Percentiles rank a stretch among this genome's conserved stretches.
phyloP scores from a whole-genome alignment of 2,888 invertebrate species.

The Leptopilina myrica region DNA sequence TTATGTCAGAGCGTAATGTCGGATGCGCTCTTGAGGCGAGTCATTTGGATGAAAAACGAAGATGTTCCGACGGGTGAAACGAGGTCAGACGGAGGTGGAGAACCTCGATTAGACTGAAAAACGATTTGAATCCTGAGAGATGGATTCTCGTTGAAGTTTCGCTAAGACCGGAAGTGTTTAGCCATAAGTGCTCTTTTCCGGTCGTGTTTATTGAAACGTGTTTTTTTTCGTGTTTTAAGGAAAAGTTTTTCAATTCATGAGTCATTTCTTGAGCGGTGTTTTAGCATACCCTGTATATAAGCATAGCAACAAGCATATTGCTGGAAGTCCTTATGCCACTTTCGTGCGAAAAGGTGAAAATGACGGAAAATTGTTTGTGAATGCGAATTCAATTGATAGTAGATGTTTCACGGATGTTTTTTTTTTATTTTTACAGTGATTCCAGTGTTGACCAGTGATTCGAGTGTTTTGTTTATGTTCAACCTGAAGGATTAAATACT shows the following conservation, averaged over 20 bases:
- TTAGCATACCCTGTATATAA: neutral
- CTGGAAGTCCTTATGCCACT: constrained; percentile 17
- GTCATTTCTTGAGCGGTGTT: constrained; percentile 1
- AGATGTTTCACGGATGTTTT: neutral
- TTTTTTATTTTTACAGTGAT: constrained; percentile 15
- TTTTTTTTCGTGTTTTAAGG: neutral
- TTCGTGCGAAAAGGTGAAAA: neutral
- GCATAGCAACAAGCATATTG: constrained; percentile 30
- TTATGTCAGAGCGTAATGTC: constrained; percentile 35
- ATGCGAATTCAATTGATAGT: neutral
- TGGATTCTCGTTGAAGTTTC: constrained; percentile 34
- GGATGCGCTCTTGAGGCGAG: constrained; percentile 30
- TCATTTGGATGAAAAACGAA: constrained; percentile 36
- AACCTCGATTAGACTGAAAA: constrained; percentile 32
- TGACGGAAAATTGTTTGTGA: constrained; percentile 9
- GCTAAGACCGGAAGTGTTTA: constrained; percentile 35
- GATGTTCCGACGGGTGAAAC: constrained; percentile 37
- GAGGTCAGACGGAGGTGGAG: constrained; percentile 36
- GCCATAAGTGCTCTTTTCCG: constrained; percentile 34
- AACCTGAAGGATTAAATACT: constrained; percentile 17
- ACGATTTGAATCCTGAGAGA: constrained; percentile 28
- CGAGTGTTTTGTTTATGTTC: constrained; percentile 36
- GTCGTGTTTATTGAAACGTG: constrained; percentile 12
- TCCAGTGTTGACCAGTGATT: constrained; percentile 31
- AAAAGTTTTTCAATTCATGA: no score